phyloP scores from a whole-genome alignment of 2,888 invertebrate genomes.

The Oxytorus armatus region DNA sequence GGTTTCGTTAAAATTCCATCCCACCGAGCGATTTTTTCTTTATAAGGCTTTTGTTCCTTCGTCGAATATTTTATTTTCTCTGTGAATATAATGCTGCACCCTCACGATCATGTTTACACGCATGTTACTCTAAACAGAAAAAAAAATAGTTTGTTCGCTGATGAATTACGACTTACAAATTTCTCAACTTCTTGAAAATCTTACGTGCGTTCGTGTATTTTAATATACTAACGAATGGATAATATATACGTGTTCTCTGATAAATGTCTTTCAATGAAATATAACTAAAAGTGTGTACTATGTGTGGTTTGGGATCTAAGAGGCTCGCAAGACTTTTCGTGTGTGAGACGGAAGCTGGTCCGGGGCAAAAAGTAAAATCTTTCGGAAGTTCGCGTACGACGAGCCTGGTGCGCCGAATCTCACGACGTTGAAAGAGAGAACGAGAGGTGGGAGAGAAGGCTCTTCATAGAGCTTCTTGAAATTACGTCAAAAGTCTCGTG shows the following conservation, averaged over 20 bases:
- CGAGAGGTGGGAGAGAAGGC: conserved; percentile 56
- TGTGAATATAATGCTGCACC: neutral
- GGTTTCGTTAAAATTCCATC: neutral
- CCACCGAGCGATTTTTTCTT: conserved; percentile 2
- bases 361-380: conserved; percentile 77
- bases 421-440: conserved; percentile 56
- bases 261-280: conserved; percentile 53
- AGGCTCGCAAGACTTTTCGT: conserved; percentile 43
- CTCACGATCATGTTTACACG: conserved; percentile 6
- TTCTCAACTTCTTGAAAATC: conserved; percentile 25
- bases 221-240: conserved; percentile 9
- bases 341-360: conserved; percentile 54
- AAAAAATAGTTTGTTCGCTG: neutral
- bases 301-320: neutral
- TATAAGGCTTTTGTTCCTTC: neutral
- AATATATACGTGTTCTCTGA: conserved; percentile 28
- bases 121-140: neutral
- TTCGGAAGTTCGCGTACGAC: conserved; percentile 75
- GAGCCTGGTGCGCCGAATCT: neutral
- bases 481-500: conserved; percentile 84
- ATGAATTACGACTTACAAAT: conserved; percentile 31
- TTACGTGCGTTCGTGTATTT: conserved; percentile 7
- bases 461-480: conserved; percentile 72
- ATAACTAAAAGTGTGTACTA: conserved; percentile 21
- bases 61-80: neutral